Base-by-base conservation (phyloP, 1,140 invertebrate species). In the Drosophila takahashii region DNA sequence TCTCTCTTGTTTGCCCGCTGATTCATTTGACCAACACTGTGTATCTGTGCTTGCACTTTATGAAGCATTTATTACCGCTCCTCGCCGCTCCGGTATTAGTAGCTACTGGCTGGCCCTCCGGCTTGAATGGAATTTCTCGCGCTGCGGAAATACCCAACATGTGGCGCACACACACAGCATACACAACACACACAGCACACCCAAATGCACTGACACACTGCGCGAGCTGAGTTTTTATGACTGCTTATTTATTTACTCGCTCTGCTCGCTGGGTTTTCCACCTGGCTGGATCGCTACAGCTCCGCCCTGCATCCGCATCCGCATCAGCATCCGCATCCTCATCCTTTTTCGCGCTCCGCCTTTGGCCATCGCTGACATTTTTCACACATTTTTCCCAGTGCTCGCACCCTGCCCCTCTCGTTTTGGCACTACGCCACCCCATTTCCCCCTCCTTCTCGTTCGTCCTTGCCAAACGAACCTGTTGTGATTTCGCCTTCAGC, bases 171-270 rank as follows among this genome's bases (percentile, higher is more conserved):
- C 53, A 47, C 37, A 39, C 37, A 22, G 22, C 22, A 22, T 22
- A 22, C 22, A 22, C 22, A 22, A 37, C 36, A 4, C 11, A 37
- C 11, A n/a, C 36, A n/a, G 9, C 11, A 41, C 62, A 66, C 34
- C 44, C 27, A 48, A 48, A 64, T 34, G 42, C 62, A 67, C 45
- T 50, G 42, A 32, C 59, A 80, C 76, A n/a, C 72, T 74, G 73
- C 51, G 50, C 54, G 47, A 58, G 41, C 48, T 11, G 18, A 52
- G 42, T 79, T 89, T 87, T 87, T 87, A 87, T 87, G 83, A 77
- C 83, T 89, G 84, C 75, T 87, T 87, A 87, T 87, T 87, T 87
- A 87, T 87, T 87, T 79, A 89, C 66, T 89, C 70, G 79, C 66
- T 56, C 62, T 86, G 70, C 58, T 86, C 69, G 70, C 64, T 85